Evolutionary conservation across 2,888 invertebrate species (phyloP), one percentile per base, ranked within the genome.

Genomic region (Mechanitis mazaeus): DNA sequence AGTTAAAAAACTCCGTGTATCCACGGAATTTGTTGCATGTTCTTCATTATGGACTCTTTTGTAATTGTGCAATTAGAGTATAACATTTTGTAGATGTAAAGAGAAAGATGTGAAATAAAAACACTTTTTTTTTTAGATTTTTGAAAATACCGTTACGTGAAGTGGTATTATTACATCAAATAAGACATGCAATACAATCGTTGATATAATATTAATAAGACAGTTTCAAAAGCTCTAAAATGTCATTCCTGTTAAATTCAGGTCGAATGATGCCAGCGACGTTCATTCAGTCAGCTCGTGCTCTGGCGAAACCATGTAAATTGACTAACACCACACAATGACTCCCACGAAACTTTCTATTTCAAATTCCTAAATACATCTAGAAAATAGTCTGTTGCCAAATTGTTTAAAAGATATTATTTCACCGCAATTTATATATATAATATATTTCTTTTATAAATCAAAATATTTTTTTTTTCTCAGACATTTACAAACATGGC

Each of bases 291-390:
- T 56, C 45, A 45, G 42, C 55, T 47, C 47, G 59, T 42, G 55
- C 55, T 33, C 42, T 65, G 63, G 58, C 54, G 65, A 65, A 65
- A 65, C 56, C 54, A 47, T 57, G 45, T 55, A 50, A 60, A 59
- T 61, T 61, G 59, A 66, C 63, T 64, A 66, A 61, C 57, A 42
- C 42, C 45, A 58, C 64, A 71, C 72, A 75, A 68, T 72, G 69
- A 70, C 69, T 79, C 74, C 70, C 75, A 75, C 73, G 69, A 64
- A 77, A 75, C 78, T 78, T 79, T 79, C 79, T 77, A 78, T 78
- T 75, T 72, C 28, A 28, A 50, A 50, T 1, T 31, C 31, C 20
- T 20, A 20, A 20, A 20, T 20, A 20, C 20, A 20, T 20, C 20
- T 1, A 20, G 20, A 20, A 20, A 20, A 20, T 20, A 20, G 20